These are phyloP conservation scores for Macrochelys suwanniensis DNA, from an alignment of 2,797 vertebrate genomes.

Conservation along the genomic window DNA sequence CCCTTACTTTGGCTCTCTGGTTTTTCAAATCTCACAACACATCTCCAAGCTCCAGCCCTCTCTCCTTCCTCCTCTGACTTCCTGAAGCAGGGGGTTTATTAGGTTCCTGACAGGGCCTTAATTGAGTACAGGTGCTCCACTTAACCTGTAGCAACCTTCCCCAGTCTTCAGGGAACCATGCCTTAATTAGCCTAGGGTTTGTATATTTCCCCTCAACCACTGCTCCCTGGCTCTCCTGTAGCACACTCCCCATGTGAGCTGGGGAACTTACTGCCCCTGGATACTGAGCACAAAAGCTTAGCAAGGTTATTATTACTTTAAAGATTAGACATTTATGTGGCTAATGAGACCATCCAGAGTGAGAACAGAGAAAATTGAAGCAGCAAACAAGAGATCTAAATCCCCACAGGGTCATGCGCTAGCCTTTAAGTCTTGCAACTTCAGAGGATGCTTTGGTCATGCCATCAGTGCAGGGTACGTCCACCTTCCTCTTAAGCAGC, in stretches of 20 bases:
- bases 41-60: too few relatives aligned
- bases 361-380: background rate
- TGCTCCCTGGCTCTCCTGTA: too few relatives aligned
- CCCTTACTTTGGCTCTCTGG: too few relatives aligned
- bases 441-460: background rate
- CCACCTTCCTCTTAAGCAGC: background rate
- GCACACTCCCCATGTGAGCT: background rate
- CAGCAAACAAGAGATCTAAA: background rate
- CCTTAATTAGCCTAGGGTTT: too few relatives aligned
- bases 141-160: too few relatives aligned
- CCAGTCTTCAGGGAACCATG: too few relatives aligned
- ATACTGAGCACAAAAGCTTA: background rate
- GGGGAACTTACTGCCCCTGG: background rate
- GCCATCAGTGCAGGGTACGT: background rate
- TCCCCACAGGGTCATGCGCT: background rate
- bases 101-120: too few relatives aligned
- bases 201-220: too few relatives aligned
- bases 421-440: background rate
- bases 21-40: too few relatives aligned
- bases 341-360: background rate
- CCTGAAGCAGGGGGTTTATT: too few relatives aligned
- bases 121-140: too few relatives aligned
- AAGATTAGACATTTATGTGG: background rate
- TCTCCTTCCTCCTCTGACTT: too few relatives aligned
- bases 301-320: background rate